Base-by-base conservation (phyloP, 2,113 vertebrate genomes). In the Henicopernis longicauda region DNA sequence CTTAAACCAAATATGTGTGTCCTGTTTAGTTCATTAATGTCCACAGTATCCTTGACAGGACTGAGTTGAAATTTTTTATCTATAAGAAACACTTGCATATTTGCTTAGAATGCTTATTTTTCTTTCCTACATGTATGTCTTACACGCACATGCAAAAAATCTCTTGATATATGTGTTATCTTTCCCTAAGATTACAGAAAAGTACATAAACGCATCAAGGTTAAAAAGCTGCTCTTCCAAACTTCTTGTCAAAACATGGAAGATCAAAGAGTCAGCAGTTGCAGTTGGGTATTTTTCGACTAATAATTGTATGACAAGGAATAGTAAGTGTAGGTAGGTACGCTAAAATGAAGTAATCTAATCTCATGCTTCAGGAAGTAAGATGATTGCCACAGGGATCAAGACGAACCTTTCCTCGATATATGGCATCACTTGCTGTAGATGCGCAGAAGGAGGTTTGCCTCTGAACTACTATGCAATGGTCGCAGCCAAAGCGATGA, bases 301-400 rank as follows among this genome's bases (percentile, higher is more conserved):
- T 73, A 82, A 17, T 78, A 73, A 58, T 70, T 80, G 27, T 59
- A 18, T 73, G 61, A 58, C 31, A 87, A 74, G 36, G 61, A 73
- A 25, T 59, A 94, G 45, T 83, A 71, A 40, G 32, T 44, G 36
- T 86, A 49, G 50, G 58, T 90, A 96, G 79, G 59, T 89, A 57
- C 63, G 73, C 40, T 93, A 79, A 95, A 96, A 85, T 81, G 82
- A 86, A 38, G 74, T 89, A 57, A 82, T 89, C 70, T 77, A 70
- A 90, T 92, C 76, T 96, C 79, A 57, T 84, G 93, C 85, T 95
- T 96, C 85, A 87, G 87, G 36, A 74, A 85, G 58, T 85, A 88
- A 82, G 42, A 20, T 78, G 78, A 58, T 85, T 85, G 62, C 80
- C 85, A 44, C 67, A 82, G 54, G n/a, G 45, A 52, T 58, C 1